Evolutionary conservation across 2,797 vertebrate genomes (phyloP).

Genomic region (Cryptoprocta ferox): DNA sequence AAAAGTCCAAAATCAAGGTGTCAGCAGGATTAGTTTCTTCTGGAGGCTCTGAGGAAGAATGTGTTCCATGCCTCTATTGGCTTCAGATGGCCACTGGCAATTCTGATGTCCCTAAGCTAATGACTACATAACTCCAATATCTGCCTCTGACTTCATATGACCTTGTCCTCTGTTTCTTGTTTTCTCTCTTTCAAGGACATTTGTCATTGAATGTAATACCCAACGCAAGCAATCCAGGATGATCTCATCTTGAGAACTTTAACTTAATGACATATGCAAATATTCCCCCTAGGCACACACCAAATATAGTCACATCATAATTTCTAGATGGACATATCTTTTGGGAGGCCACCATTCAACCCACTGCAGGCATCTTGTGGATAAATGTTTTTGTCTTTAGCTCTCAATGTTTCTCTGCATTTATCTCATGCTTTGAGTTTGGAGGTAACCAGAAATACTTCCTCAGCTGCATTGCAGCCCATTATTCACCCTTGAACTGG

Average conservation of each 20-base stretch:
- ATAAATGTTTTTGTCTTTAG: background rate
- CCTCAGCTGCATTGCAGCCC: background rate
- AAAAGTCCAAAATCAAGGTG: background rate
- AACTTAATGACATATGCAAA: background rate
- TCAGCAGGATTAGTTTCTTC: background rate
- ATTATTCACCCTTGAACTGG: background rate
- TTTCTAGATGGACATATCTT: background rate
- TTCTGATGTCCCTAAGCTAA: background rate
- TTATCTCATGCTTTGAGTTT: background rate
- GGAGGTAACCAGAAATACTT: background rate
- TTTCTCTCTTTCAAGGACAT: background rate
- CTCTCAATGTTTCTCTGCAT: background rate
- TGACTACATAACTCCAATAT: background rate
- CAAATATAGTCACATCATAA: background rate
- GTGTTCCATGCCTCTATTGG: background rate
- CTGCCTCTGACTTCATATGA: background rate
- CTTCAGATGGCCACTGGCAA: background rate
- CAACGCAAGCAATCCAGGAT: background rate
- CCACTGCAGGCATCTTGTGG: fast-evolving
- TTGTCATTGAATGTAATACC: background rate
- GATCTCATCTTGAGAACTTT: background rate
- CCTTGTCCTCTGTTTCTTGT: background rate
- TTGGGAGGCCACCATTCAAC: background rate
- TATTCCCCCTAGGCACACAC: background rate
- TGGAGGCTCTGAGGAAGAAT: background rate